These are phyloP conservation scores for Microctonus brassicae DNA, from an alignment of 2,888 invertebrate species.

Conservation along the genomic window DNA sequence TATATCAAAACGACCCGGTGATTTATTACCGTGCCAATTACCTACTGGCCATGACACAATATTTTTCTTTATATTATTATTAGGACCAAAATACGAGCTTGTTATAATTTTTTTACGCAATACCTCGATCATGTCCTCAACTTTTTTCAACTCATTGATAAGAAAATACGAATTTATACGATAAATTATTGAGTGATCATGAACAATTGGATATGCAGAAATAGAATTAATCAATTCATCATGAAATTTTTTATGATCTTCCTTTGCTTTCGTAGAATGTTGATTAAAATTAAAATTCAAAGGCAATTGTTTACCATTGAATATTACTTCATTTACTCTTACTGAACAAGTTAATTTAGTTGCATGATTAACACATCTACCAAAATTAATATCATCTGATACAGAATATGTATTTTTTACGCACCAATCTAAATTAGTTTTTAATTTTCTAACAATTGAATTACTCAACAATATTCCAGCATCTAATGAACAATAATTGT, in stretches of 20 bases:
- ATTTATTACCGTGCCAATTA: conserved; percentile 76
- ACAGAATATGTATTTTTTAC: conserved; percentile 87
- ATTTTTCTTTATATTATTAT: not conserved
- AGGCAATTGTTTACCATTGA: conserved; percentile 51
- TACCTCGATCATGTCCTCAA: conserved; percentile 67
- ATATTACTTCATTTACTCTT: conserved; percentile 71
- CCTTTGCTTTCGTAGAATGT: conserved; percentile 67
- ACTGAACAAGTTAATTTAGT: conserved; percentile 76
- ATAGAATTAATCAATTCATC: conserved; percentile 72
- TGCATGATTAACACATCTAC: conserved; percentile 85
- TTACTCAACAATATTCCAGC: conserved; percentile 91
- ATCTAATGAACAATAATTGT: conserved; percentile 79
- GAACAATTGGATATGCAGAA: conserved; percentile 77
- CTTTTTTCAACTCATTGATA: conserved; percentile 69
- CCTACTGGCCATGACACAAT: conserved; percentile 81
- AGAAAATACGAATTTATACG: conserved; percentile 81
- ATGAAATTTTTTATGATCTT: conserved; percentile 54
- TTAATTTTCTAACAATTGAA: conserved; percentile 84
- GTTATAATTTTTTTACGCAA: conserved; percentile 70
- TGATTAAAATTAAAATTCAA: conserved; percentile 66
- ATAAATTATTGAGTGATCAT: conserved; percentile 76
- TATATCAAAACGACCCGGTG: conserved; percentile 84
- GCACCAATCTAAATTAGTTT: conserved; percentile 88
- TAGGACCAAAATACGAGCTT: conserved; percentile 69
- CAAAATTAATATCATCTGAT: conserved; percentile 88